Conservation (phyloP, 2,888 invertebrate genomes). For the Glyphotaelius pellucidus region DNA sequence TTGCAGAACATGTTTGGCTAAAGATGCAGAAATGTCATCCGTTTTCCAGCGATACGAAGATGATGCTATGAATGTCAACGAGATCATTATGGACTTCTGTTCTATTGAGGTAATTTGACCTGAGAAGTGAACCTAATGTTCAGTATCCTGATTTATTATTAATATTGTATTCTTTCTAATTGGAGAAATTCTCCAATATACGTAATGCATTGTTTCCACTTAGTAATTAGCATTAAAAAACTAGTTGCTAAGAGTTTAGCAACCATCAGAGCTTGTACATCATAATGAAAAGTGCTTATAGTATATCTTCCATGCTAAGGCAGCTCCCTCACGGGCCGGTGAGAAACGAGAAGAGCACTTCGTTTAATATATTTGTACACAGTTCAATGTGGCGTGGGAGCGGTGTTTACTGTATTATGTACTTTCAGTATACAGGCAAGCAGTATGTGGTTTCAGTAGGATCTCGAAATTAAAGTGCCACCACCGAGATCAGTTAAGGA, state of each 20-base stretch:
- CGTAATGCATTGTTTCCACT: no score
- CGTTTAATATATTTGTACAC: no score
- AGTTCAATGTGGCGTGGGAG: no score
- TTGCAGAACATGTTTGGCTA: slow-evolving; percentile 58
- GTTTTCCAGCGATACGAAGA: slow-evolving; percentile 54
- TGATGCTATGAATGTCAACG: slow-evolving; percentile 44
- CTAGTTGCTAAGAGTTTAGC: neutral
- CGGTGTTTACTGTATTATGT: no score
- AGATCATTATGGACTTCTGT: slow-evolving; percentile 57
- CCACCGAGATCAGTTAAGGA: no score
- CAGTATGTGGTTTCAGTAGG: no score
- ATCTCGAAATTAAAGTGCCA: no score
- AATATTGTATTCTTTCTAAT: neutral
- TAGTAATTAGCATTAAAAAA: no score
- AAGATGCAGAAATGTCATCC: slow-evolving; percentile 45
- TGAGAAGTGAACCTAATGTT: neutral
- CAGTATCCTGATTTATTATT: neutral
- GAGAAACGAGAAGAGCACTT: no score
- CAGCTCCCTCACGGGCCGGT: no score
- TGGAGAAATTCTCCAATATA: neutral
- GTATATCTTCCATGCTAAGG: no score
- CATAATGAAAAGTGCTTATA: neutral
- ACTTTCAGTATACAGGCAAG: no score
- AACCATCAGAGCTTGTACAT: neutral
- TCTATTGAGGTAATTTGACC: slow-evolving; percentile 51